Base-by-base conservation (phyloP, 2,888 invertebrate genomes). In the Torymus aiolomorphi region DNA sequence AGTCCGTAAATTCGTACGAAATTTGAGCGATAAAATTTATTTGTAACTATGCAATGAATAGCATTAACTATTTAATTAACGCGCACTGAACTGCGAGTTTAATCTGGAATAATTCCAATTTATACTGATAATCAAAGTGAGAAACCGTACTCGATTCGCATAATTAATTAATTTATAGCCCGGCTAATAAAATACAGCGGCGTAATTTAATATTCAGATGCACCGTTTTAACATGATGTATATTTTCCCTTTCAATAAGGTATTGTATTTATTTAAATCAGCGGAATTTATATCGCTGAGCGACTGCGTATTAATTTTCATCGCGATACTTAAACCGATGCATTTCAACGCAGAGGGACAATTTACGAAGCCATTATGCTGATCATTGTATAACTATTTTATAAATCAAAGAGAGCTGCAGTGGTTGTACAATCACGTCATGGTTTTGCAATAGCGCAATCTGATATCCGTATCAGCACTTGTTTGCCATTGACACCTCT, bases 91-190 rank as follows among this genome's bases (percentile, higher is more conserved):
- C 18, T 54, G 18, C 8, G 10, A 20, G 54, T 54, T 5, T 31
- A 18, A 63, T 42, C 13, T 63, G n/a, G 10, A 63, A 63, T 63
- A n/a, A 42, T 63, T 63, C 20, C 13, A 42, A 42, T 18, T 42
- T n/a, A 63, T 4, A 8, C 42, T 31, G 63, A 63, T n/a, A 63
- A 42, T 1, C 16, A 4, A 18, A 42, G 63, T 63, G 63, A 63
- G n/a, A 63, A 63, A 63, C 11, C 42, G 14, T 42, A 10, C n/a
- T 42, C 31, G 31, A 31, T 31, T 12, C 42, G n/a, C 14, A 42
- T 63, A 31, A 63, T 63, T 63, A 63, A 63, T 63, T 63, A 63
- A 65, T 65, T 65, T 42, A 13, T 65, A 65, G 11, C 65, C 11
- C 2, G 13, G 18, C 51, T 18, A 51, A 65, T 65, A 65, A 65